Conservation (phyloP, 2,888 invertebrate genomes). For the Rapana venosa region DNA sequence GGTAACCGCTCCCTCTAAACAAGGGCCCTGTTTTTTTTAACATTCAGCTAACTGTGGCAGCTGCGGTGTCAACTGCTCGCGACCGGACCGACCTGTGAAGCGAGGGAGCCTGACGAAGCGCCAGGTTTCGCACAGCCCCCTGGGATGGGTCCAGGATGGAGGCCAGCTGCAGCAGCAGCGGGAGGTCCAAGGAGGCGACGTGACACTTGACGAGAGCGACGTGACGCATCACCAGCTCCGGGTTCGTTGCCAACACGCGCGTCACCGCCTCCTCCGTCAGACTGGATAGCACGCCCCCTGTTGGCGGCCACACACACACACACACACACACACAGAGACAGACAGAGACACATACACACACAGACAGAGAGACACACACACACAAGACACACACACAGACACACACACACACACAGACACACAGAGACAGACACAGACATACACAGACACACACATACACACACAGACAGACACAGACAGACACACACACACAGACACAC, state of each 20-base stretch:
- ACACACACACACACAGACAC: not conserved
- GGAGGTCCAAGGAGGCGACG: slow-evolving; percentile 61
- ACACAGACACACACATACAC: too few species aligned
- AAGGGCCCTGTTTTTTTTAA: too few species aligned
- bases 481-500: too few species aligned
- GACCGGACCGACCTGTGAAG: not conserved
- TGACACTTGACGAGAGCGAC: slow-evolving; percentile 69
- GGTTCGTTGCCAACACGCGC: slow-evolving; percentile 73
- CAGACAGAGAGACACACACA: not conserved
- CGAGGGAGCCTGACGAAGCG: slow-evolving; percentile 13
- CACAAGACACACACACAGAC: too few species aligned
- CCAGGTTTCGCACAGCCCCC: slow-evolving; percentile 11
- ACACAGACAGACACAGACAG: too few species aligned
- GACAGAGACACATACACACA: not conserved
- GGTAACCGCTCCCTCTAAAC: too few species aligned
- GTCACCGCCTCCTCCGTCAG: slow-evolving; percentile 73
- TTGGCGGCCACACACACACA: not conserved
- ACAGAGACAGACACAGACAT: not conserved
- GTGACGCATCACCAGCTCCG: slow-evolving; percentile 74
- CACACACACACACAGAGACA: not conserved
- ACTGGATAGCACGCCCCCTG: slow-evolving; percentile 73
- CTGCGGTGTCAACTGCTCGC: too few species aligned
- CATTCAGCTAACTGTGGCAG: too few species aligned
- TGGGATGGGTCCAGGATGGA: slow-evolving; percentile 84
- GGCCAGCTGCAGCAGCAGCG: slow-evolving; percentile 79